These are phyloP conservation scores for Leptinotarsa tumamoca DNA, from an alignment of 2,888 invertebrate genomes.

Conservation along the genomic window DNA sequence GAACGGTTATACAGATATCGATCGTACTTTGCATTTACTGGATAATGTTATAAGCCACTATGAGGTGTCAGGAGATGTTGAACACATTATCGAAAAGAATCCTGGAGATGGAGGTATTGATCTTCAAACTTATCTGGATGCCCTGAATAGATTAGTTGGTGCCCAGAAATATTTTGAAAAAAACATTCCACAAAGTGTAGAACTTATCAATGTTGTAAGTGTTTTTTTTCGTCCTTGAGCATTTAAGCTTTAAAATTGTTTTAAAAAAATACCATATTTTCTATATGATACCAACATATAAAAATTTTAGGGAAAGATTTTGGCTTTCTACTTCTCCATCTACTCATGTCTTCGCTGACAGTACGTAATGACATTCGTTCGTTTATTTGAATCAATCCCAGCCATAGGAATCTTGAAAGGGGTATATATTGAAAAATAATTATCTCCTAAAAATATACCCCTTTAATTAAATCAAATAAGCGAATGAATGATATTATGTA, in stretches of 20 bases:
- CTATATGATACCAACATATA: no score
- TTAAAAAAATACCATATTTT: no score
- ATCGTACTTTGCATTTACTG: conserved; percentile 85
- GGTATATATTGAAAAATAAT: no score
- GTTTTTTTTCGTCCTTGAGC: conserved; percentile 8
- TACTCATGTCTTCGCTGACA: no score
- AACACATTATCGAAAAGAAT: conserved; percentile 86
- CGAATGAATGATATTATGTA: no score
- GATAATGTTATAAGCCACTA: conserved; percentile 97
- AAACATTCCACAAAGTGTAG: conserved; percentile 93
- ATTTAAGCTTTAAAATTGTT: background rate
- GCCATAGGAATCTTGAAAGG: no score
- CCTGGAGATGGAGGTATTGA: conserved; percentile 75
- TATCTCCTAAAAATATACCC: no score
- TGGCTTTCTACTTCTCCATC: no score
- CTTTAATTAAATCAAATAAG: no score
- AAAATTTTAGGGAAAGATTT: no score
- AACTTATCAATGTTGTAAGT: conserved; percentile 91
- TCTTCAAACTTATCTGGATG: conserved; percentile 71
- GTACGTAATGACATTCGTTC: no score
- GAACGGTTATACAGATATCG: conserved; percentile 78
- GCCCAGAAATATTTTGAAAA: conserved; percentile 93
- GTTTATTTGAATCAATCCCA: no score
- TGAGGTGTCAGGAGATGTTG: conserved; percentile 93
- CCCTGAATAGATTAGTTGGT: conserved; percentile 85